Evolutionary conservation across 2,113 vertebrate genomes (phyloP).

Genomic region (Marmota monax): DNA sequence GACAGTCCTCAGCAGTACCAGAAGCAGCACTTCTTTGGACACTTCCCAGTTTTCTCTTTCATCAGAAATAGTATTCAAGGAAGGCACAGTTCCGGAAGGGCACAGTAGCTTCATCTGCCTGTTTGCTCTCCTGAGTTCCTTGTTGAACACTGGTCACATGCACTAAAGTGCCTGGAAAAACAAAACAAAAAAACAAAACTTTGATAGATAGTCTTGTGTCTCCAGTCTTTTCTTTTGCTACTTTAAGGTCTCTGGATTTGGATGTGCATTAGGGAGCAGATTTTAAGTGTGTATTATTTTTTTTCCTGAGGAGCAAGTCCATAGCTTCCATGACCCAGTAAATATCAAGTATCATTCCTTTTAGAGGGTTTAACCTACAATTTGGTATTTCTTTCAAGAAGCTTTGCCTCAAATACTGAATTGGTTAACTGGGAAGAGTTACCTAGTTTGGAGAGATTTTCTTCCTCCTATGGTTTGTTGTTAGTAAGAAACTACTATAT

Average conservation of each 20-base stretch:
- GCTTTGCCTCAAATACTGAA: neutral
- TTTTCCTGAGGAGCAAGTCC: neutral
- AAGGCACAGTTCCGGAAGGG: neutral
- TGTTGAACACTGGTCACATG: neutral
- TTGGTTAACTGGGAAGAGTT: neutral
- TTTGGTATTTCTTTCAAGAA: constrained; percentile 43
- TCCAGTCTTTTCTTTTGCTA: neutral
- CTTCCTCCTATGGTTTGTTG: neutral
- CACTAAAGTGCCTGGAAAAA: neutral
- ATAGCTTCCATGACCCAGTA: neutral
- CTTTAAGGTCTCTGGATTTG: neutral
- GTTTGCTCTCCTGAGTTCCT: neutral
- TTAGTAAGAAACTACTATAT: constrained; percentile 40
- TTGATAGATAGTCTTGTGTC: neutral
- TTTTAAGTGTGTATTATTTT: neutral
- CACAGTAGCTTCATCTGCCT: neutral
- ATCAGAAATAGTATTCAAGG: neutral
- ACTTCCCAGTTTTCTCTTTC: neutral
- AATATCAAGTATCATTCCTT: neutral
- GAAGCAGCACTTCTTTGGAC: neutral
- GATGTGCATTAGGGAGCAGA: neutral
- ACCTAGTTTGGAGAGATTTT: neutral
- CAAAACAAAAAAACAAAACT: neutral
- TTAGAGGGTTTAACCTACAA: neutral
- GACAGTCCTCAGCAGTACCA: neutral